These are phyloP conservation scores for Acromyrmex echinatior DNA, from an alignment of 1,140 invertebrate species.

Conservation along the genomic window DNA sequence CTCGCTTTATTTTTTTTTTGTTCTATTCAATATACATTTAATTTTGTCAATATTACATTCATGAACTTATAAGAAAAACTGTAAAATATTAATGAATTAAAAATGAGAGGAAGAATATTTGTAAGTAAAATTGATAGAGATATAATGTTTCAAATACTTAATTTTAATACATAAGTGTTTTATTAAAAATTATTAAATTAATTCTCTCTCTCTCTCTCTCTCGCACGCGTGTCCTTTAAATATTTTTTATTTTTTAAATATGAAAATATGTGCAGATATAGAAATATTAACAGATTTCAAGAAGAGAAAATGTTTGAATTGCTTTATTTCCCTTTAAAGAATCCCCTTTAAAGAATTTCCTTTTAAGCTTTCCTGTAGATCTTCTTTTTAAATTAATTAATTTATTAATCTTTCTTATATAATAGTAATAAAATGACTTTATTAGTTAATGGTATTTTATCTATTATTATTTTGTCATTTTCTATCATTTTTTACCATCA, in stretches of 20 bases:
- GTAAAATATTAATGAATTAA: background rate
- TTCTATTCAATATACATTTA: background rate
- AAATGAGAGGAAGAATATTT: background rate
- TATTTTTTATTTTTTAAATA: conserved; percentile 1
- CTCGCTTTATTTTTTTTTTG: background rate
- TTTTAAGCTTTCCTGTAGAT: background rate
- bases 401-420: background rate
- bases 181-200: background rate
- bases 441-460: background rate
- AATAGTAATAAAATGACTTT: background rate
- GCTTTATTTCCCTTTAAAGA: background rate
- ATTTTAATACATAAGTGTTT: background rate
- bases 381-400: background rate
- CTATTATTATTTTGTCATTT: background rate
- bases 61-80: background rate
- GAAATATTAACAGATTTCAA: background rate
- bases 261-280: background rate
- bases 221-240: background rate
- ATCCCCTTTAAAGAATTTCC: no score
- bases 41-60: background rate
- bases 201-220: background rate
- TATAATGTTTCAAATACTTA: background rate
- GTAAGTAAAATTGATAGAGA: background rate
- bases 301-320: background rate
- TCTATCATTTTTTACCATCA: background rate